phyloP scores from a whole-genome alignment of 1,140 invertebrate species.

The Bombus difficillimus region DNA sequence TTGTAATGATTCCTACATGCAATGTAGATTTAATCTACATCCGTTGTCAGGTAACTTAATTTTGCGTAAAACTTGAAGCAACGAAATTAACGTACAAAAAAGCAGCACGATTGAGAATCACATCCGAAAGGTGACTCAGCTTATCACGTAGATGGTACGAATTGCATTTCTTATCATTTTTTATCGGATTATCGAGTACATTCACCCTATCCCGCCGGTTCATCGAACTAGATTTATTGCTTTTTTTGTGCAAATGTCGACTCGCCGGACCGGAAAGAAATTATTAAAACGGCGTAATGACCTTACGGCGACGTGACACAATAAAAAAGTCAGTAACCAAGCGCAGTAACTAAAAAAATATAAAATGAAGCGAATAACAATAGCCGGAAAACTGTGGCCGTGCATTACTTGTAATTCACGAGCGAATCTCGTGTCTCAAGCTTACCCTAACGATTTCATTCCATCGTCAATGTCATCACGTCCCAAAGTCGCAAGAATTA shows the following conservation, averaged over 20 bases:
- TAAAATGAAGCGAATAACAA: constrained; percentile 26
- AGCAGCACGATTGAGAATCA: constrained; percentile 36
- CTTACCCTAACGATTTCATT: background rate
- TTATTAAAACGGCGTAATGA: constrained; percentile 13
- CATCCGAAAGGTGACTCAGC: constrained; percentile 61
- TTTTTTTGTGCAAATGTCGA: constrained; percentile 48
- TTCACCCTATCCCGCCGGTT: constrained; percentile 58
- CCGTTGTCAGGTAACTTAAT: background rate
- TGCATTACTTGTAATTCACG: background rate
- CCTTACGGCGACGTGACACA: background rate
- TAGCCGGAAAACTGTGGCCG: constrained; percentile 47
- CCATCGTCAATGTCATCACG: background rate
- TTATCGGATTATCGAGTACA: constrained; percentile 59
- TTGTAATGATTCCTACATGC: background rate
- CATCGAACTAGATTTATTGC: constrained; percentile 63
- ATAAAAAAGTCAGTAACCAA: constrained; percentile 19
- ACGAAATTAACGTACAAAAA: background rate
- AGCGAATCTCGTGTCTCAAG: background rate
- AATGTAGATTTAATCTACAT: background rate
- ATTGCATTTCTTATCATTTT: constrained; percentile 65
- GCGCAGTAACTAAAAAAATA: background rate
- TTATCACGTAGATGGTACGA: constrained; percentile 63
- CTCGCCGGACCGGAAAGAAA: background rate
- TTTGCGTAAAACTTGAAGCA: background rate
- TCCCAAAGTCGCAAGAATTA: background rate